These are phyloP conservation scores for Petrolisthes manimaculis DNA, from an alignment of 2,888 invertebrate genomes.

Conservation along the genomic window DNA sequence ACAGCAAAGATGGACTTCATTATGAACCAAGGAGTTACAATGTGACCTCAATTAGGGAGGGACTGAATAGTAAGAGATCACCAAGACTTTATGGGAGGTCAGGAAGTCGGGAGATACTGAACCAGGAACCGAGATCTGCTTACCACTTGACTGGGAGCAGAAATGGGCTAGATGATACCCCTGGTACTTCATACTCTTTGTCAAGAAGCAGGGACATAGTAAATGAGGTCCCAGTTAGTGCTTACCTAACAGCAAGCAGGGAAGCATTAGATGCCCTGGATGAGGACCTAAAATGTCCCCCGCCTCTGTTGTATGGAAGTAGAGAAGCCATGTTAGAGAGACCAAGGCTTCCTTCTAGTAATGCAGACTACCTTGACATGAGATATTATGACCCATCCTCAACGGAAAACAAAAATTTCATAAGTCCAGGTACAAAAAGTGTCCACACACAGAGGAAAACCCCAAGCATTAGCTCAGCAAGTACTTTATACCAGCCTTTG, in stretches of 20 bases:
- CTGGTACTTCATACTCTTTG: neutral
- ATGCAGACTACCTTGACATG: neutral
- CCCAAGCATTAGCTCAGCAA: slow-evolving; percentile 32
- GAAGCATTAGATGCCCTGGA: slow-evolving; percentile 4
- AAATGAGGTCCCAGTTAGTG: slow-evolving; percentile 10
- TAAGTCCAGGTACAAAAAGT: neutral
- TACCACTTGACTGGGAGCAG: neutral
- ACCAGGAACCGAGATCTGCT: neutral
- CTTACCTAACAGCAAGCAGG: neutral
- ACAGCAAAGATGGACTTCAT: neutral
- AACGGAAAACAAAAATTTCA: neutral
- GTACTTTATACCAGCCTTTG: slow-evolving; percentile 41
- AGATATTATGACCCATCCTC: neutral
- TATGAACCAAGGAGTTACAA: neutral
- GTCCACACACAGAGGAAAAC: neutral
- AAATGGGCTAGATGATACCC: neutral
- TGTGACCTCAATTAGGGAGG: neutral
- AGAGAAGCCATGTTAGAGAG: slow-evolving; percentile 6
- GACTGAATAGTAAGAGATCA: neutral
- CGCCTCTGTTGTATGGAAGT: neutral
- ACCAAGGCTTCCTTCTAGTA: neutral
- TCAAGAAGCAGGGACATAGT: slow-evolving; percentile 21
- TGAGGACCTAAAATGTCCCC: neutral
- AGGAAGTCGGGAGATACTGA: neutral
- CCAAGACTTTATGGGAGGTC: neutral